Percentiles rank a stretch among this genome's conserved stretches.
Evolutionary conservation across 2,888 invertebrate species (phyloP).

Genomic region (Leptogaster cylindrica): DNA sequence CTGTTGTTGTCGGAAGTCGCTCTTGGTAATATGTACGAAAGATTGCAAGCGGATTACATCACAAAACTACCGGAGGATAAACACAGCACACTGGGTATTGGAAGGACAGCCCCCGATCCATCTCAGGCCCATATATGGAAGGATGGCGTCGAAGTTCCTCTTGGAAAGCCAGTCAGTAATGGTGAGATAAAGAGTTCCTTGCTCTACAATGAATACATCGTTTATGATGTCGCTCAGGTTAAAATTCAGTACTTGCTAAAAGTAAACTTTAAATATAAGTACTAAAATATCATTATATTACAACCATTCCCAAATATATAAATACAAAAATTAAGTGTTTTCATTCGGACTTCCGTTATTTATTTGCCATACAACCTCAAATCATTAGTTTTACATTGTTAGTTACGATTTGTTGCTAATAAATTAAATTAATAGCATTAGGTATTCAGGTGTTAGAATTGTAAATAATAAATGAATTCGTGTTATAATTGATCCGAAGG

Average conservation of each 20-base stretch:
- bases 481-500: too few species aligned
- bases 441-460: too few species aligned
- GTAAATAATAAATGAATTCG: too few species aligned
- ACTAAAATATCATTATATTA: too few species aligned
- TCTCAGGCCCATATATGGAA: slow-evolving; percentile 63
- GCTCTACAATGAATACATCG: slow-evolving; percentile 95
- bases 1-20: slow-evolving; percentile 95
- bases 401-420: too few species aligned
- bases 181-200: slow-evolving; percentile 64
- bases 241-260: slow-evolving; percentile 87
- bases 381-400: too few species aligned
- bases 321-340: too few species aligned
- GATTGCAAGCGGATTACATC: slow-evolving; percentile 73
- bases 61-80: slow-evolving; percentile 79
- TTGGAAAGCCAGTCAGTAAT: slow-evolving; percentile 69
- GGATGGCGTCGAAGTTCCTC: slow-evolving; percentile 80
- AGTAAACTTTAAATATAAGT: slow-evolving; percentile 84
- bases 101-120: slow-evolving; percentile 85
- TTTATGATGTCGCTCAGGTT: slow-evolving; percentile 95
- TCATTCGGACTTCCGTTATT: too few species aligned
- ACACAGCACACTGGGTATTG: slow-evolving; percentile 89
- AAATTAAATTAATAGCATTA: too few species aligned
- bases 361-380: too few species aligned
- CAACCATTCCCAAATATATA: too few species aligned
- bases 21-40: slow-evolving; percentile 88